These are phyloP conservation scores for Ia io DNA, from an alignment of 2,113 vertebrate species.

Conservation along the genomic window DNA sequence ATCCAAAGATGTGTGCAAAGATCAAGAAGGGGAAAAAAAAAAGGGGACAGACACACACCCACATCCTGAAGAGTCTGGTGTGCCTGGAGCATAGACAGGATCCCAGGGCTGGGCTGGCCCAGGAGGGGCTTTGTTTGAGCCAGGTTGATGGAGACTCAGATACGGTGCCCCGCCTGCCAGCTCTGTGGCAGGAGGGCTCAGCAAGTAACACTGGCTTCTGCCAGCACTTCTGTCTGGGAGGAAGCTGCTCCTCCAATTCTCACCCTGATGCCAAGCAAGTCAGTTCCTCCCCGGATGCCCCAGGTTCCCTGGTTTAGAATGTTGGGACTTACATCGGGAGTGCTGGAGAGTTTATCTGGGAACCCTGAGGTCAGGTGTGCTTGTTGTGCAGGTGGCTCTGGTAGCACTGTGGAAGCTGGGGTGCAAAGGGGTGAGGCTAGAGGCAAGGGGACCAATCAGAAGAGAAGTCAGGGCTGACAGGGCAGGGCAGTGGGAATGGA, in stretches of 20 bases:
- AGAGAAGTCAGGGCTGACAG: background rate
- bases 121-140: too few relatives aligned
- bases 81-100: background rate
- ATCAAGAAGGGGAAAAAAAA: background rate
- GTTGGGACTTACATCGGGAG: background rate
- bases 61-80: fast-evolving
- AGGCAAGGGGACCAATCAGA: background rate
- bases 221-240: too few relatives aligned
- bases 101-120: background rate
- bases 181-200: too few relatives aligned
- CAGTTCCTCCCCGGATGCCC: too few relatives aligned
- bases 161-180: too few relatives aligned
- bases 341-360: background rate
- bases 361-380: too few relatives aligned
- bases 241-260: too few relatives aligned
- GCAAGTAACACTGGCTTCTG: too few relatives aligned
- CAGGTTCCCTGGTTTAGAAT: background rate
- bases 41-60: background rate
- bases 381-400: background rate
- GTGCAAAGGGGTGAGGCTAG: background rate
- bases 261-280: too few relatives aligned
- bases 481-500: background rate
- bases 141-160: too few relatives aligned
- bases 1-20: background rate
- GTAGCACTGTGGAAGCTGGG: background rate